phyloP scores from a whole-genome alignment of 1,140 invertebrate species.

The Zaprionus capensis region DNA sequence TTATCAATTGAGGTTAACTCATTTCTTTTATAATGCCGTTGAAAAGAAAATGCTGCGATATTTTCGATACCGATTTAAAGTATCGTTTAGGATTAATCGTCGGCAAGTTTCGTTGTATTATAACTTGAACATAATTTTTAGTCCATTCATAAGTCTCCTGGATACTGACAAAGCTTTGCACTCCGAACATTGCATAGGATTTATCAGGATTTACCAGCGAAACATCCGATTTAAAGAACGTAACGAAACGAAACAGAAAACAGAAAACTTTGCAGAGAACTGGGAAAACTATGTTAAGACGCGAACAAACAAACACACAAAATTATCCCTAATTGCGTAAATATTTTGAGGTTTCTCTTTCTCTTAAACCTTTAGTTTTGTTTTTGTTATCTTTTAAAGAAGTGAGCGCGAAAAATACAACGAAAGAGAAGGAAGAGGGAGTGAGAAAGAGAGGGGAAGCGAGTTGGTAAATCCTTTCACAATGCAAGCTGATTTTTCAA shows the following conservation, averaged over 20 bases:
- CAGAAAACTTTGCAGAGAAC: neutral
- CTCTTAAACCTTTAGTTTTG: neutral
- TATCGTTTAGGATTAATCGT: too few relatives aligned
- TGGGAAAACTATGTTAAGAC: neutral
- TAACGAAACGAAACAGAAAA: neutral
- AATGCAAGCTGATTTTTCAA: constrained; percentile 68
- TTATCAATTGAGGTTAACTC: too few relatives aligned
- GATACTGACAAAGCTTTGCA: too few relatives aligned
- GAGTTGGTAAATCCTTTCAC: constrained; percentile 34
- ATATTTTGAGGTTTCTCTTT: constrained; percentile 10
- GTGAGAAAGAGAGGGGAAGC: neutral
- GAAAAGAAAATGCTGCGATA: too few relatives aligned
- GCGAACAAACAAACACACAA: neutral
- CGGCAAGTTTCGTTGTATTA: too few relatives aligned
- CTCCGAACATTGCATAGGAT: too few relatives aligned
- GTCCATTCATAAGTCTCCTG: too few relatives aligned
- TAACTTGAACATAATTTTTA: too few relatives aligned
- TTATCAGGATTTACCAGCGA: too few relatives aligned
- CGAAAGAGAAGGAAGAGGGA: neutral
- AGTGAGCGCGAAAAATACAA: neutral
- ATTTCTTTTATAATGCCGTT: too few relatives aligned
- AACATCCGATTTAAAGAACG: neutral
- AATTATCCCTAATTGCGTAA: constrained; percentile 1
- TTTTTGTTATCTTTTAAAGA: constrained; percentile 5
- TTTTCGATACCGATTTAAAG: too few relatives aligned